Evolutionary conservation across 2,888 invertebrate genomes (phyloP).

Genomic region (Thymelicus acteon): DNA sequence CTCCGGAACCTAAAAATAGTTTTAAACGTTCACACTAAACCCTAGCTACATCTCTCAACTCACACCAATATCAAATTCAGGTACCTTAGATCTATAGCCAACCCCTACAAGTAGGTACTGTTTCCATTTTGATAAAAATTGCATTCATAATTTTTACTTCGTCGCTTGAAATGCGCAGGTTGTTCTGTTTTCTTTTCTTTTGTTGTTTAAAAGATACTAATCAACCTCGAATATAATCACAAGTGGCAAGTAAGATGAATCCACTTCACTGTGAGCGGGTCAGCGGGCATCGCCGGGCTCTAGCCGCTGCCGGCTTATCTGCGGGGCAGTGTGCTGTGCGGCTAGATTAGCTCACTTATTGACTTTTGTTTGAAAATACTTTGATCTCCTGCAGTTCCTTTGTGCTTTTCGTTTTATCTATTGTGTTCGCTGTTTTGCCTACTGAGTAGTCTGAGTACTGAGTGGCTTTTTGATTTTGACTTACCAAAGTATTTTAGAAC

Average conservation of each 20-base stretch:
- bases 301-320: background rate
- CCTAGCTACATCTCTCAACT: too few relatives aligned
- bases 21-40: too few relatives aligned
- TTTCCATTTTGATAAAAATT: too few relatives aligned
- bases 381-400: background rate
- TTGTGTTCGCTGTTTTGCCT: background rate
- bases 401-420: too few relatives aligned
- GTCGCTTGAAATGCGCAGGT: too few relatives aligned
- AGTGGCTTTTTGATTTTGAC: background rate
- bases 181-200: background rate
- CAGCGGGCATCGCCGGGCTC: background rate
- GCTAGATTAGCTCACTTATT: background rate
- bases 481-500: background rate
- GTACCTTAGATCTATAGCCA: too few relatives aligned
- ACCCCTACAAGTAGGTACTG: too few relatives aligned
- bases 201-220: background rate
- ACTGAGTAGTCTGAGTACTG: background rate
- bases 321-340: background rate
- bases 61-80: too few relatives aligned
- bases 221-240: conserved; percentile 8
- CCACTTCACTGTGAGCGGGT: background rate
- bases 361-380: background rate
- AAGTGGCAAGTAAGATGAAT: conserved; percentile 7
- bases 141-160: too few relatives aligned
- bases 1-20: too few relatives aligned